Conservation (phyloP, 2,888 invertebrate genomes). For the Agrotis clavis region DNA sequence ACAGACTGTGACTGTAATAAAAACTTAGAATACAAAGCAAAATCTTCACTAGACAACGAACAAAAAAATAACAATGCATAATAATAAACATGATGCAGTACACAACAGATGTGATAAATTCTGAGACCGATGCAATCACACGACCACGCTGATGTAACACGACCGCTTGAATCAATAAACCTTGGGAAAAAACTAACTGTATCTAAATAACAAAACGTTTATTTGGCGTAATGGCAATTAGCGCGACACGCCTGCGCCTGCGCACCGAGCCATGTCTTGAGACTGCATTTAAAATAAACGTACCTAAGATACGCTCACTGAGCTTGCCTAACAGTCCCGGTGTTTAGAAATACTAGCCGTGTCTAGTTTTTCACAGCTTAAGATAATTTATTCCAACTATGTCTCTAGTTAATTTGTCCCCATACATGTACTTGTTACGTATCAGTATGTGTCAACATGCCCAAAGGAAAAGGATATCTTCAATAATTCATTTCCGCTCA, state of each 20-base stretch:
- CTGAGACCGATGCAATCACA: conserved; percentile 49
- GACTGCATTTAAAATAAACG: conserved; percentile 59
- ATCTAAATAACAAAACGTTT: conserved; percentile 72
- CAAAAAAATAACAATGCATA: conserved; percentile 58
- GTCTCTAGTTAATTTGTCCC: conserved; percentile 18
- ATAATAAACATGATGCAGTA: conserved; percentile 50
- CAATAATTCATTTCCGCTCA: conserved; percentile 51
- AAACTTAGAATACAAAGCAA: conserved; percentile 32
- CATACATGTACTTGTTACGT: conserved; percentile 36
- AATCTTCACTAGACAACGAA: conserved; percentile 50
- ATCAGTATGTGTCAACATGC: conserved; percentile 18
- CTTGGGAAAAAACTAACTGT: conserved; percentile 72
- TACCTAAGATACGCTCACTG: conserved; percentile 56
- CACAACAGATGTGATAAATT: conserved; percentile 37
- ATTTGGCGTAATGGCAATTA: conserved; percentile 71
- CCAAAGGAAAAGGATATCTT: conserved; percentile 42
- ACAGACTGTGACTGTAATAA: conserved; percentile 10
- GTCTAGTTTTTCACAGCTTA: conserved; percentile 53
- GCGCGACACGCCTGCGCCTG: conserved; percentile 69
- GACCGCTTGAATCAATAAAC: conserved; percentile 55
- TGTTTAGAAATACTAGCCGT: conserved; percentile 50
- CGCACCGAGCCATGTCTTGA: conserved; percentile 62
- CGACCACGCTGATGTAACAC: conserved; percentile 57
- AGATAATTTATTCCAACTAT: conserved; percentile 46
- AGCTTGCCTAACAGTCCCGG: conserved; percentile 54